Conservation (phyloP, 2,797 vertebrate species). For the Hyperoplus immaculatus region DNA sequence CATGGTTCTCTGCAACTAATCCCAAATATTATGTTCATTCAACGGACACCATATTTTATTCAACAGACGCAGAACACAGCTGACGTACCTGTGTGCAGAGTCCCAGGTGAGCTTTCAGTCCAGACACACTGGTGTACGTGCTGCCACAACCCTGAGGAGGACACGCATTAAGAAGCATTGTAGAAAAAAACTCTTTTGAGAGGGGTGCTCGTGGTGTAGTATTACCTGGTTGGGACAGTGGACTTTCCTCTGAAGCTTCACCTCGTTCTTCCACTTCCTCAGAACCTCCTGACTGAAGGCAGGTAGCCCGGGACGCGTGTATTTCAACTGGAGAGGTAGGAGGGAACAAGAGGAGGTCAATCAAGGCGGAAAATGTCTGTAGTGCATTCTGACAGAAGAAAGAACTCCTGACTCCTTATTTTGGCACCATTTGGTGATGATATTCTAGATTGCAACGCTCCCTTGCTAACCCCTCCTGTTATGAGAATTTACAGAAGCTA, state of each 20-base stretch:
- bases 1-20: too few species aligned
- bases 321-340: conserved; percentile 87
- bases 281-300: conserved; percentile 95
- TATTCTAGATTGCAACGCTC: too few species aligned
- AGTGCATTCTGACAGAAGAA: neutral
- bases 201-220: too few species aligned
- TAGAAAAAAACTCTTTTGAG: neutral
- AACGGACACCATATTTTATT: neutral
- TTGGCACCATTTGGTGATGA: neutral
- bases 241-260: conserved; percentile 93
- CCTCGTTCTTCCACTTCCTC: conserved; percentile 94
- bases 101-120: conserved; percentile 94
- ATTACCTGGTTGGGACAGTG: conserved; percentile 95
- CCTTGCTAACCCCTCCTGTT: too few species aligned
- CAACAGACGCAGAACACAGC: neutral
- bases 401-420: neutral
- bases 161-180: neutral
- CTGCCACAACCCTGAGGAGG: conserved; percentile 80
- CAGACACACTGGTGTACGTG: conserved; percentile 94
- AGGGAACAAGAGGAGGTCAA: neutral
- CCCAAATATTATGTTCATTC: neutral
- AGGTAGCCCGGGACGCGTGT: conserved; percentile 93
- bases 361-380: neutral
- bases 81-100: conserved; percentile 90
- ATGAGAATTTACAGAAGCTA: too few species aligned